A percentile compares a stretch with the other conserved stretches of the same genome.
phyloP scores from a whole-genome alignment of 1,140 invertebrate species.

The Gonatopus flavifemur region DNA sequence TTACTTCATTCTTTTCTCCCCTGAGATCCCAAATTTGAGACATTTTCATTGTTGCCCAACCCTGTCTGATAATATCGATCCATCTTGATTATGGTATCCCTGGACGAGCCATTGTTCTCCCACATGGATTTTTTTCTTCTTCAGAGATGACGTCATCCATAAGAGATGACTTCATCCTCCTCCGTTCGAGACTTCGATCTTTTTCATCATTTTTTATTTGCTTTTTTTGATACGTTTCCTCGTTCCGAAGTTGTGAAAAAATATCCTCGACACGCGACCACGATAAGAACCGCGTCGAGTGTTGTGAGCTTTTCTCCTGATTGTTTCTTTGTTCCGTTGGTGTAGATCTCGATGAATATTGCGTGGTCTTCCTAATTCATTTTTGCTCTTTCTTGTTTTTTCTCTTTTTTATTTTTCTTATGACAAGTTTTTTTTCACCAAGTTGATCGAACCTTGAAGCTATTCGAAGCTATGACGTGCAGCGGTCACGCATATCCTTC shows the following conservation, averaged over 20 bases:
- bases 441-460: constrained; percentile 4
- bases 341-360: constrained; percentile 11
- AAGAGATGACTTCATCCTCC: no score
- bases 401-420: background rate
- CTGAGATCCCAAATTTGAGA: no score
- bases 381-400: constrained; percentile 1
- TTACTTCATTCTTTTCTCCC: no score
- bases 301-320: background rate
- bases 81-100: no score
- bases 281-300: background rate
- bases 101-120: no score
- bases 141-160: no score
- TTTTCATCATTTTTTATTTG: no score
- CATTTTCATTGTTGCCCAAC: no score
- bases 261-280: background rate
- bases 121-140: no score
- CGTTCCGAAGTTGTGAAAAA: background rate
- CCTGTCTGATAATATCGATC: no score
- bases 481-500: background rate
- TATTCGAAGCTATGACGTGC: constrained; percentile 17
- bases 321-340: constrained; percentile 3
- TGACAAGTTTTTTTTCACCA: background rate
- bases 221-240: no score
- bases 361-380: constrained; percentile 13
- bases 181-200: no score